These are phyloP conservation scores for Drosophila merina DNA, from an alignment of 2,888 invertebrate genomes.

Conservation along the genomic window DNA sequence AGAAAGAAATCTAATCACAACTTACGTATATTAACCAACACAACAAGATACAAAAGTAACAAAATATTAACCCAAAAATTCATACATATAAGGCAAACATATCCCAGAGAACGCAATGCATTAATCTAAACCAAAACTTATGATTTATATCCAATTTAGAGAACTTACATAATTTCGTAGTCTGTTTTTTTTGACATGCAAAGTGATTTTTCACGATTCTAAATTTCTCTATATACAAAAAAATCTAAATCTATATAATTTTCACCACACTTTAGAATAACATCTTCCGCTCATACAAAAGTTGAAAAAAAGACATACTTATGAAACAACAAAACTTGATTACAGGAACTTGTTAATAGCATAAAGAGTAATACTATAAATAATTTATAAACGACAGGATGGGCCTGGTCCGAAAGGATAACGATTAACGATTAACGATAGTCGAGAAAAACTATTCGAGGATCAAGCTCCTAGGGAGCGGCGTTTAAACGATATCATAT, in stretches of 20 bases:
- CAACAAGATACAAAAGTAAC: conserved; percentile 44
- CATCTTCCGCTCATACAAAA: conserved; percentile 36
- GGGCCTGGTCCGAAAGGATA: conserved; percentile 9
- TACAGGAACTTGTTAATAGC: conserved; percentile 79
- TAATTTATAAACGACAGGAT: conserved; percentile 38
- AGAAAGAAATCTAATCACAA: conserved; percentile 41
- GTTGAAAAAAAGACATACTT: conserved; percentile 55
- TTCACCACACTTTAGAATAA: conserved; percentile 20
- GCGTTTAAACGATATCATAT: conserved; percentile 61
- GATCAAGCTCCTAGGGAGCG: conserved; percentile 39
- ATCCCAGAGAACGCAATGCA: conserved; percentile 53
- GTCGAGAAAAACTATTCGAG: conserved; percentile 63
- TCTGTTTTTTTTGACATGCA: conserved; percentile 10
- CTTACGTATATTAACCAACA: conserved; percentile 50
- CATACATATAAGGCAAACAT: conserved; percentile 69
- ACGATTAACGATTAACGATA: neutral
- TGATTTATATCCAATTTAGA: conserved; percentile 11
- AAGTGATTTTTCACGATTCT: conserved; percentile 21
- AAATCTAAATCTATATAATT: neutral
- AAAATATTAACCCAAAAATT: conserved; percentile 52
- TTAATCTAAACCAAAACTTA: conserved; percentile 30
- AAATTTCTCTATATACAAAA: conserved; percentile 8
- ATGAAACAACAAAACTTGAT: conserved; percentile 78
- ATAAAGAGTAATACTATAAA: conserved; percentile 50
- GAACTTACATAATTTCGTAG: neutral